Percentiles rank a stretch among this genome's conserved stretches.
Evolutionary conservation across 2,797 vertebrate genomes (phyloP).

Genomic region (Peromyscus aztecus): DNA sequence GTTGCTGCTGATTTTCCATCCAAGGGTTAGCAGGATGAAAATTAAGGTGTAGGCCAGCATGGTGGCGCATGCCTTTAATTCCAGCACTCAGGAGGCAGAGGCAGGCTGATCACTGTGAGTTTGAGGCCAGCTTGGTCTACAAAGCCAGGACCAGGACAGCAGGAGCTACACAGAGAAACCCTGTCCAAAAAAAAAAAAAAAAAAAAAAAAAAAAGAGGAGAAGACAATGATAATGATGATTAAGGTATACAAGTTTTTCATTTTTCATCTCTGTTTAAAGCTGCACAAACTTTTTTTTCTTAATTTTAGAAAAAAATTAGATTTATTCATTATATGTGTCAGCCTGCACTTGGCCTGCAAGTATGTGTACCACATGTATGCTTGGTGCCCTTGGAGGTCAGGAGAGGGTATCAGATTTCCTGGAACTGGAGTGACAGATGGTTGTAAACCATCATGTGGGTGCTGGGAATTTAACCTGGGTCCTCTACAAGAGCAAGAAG

Average conservation of each 20-base stretch:
- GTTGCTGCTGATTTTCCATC: not conserved
- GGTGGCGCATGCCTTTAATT: not conserved
- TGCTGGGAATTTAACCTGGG: not conserved
- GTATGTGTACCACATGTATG: not conserved
- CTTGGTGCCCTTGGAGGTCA: not conserved
- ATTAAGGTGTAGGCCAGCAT: not conserved
- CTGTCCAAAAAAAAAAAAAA: not conserved
- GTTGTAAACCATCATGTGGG: not conserved
- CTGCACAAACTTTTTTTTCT: not conserved
- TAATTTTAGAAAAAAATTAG: not conserved
- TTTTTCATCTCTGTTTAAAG: slow-evolving; percentile 37
- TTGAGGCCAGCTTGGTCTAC: not conserved
- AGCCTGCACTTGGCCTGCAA: not conserved
- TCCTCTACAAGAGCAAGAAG: not conserved
- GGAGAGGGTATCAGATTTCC: not conserved
- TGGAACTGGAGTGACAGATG: not conserved
- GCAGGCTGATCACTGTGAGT: not conserved
- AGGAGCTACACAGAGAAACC: not conserved
- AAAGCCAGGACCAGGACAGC: not conserved
- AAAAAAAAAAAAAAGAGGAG: not conserved
- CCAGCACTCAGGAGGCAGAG: not conserved
- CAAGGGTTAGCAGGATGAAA: slow-evolving; percentile 23
- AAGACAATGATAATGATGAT: not conserved
- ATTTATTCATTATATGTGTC: not conserved
- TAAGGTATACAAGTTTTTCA: not conserved